Base-by-base conservation (phyloP, 2,113 vertebrate genomes). In the Grammomys dolichurus region DNA sequence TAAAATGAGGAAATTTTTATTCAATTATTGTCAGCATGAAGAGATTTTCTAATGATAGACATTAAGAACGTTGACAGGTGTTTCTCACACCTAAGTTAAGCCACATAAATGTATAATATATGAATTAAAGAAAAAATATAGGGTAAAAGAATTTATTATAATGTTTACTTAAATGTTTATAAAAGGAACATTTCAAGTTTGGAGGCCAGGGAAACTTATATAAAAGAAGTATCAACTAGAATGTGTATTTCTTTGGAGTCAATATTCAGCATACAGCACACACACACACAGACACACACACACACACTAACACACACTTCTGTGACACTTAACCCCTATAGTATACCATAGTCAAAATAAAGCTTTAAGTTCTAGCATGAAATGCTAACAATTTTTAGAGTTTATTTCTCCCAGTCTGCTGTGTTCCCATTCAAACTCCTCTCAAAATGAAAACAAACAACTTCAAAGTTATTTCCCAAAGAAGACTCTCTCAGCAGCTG, bases 391-490 rank as follows among this genome's bases (percentile, higher is more conserved):
- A 11, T 86, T 63, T n/a, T 73, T 85, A 92, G 31, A 84, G 46
- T 4, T 11, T 82, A 67, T 46, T 92, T 78, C 58, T 51, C 14
- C n/a, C 13, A n/a, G 46, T 28, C 5, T 75, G 75, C n/a, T 12
- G 48, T 31, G 12, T 5, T 90, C 36, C n/a, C 65, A 40, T 95
- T 88, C n/a, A 87, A 46, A 51, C 26, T 67, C 7, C 65, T 90
- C 78, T 72, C 73, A 86, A 91, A 72, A 75, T 40, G 46, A 80
- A 73, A 95, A 69, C 22, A 58, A 75, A 72, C 43, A 63, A 94
- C 24, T 92, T 80, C 70, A 54, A 78, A 94, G 70, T 85, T 67
- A 73, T 86, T 95, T 96, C 40, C 60, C 17, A 51, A 76, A 89
- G 56, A 91, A 89, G 31, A 31, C 20, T 67, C 40, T 92, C 31